A percentile compares a stretch with the other conserved stretches of the same genome.
These are phyloP conservation scores for Polietes domitor DNA, from an alignment of 2,888 invertebrate species.

Conservation along the genomic window DNA sequence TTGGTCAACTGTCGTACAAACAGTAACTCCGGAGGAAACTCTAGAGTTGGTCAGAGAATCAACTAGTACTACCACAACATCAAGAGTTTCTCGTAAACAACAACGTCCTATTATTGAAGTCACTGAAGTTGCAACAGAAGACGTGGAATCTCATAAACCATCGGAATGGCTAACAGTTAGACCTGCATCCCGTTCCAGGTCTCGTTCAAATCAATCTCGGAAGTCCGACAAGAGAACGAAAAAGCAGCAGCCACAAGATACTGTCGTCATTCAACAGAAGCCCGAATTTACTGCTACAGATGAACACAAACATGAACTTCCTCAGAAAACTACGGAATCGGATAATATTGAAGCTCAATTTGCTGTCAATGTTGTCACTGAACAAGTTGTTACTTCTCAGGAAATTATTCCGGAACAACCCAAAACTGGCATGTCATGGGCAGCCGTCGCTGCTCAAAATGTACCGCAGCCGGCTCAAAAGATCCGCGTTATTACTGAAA, in stretches of 20 bases:
- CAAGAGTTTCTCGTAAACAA: conserved; percentile 71
- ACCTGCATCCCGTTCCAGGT: conserved; percentile 81
- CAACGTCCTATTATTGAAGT: conserved; percentile 74
- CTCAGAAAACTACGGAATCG: neutral
- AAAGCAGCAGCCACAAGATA: conserved; percentile 53
- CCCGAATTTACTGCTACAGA: neutral
- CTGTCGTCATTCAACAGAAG: neutral
- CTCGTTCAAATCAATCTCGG: conserved; percentile 65
- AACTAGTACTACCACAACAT: conserved; percentile 12
- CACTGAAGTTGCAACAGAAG: conserved; percentile 68
- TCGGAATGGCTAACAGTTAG: conserved; percentile 80
- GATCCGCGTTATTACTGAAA: conserved; percentile 67
- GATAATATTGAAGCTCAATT: neutral
- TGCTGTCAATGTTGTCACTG: neutral
- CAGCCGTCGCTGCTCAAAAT: conserved; percentile 75
- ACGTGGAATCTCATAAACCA: conserved; percentile 41
- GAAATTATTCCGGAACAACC: neutral
- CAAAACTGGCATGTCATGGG: conserved; percentile 74
- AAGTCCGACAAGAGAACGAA: conserved; percentile 80
- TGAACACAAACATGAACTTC: neutral
- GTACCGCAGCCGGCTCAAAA: conserved; percentile 75
- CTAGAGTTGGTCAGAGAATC: neutral
- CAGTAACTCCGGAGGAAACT: conserved; percentile 51
- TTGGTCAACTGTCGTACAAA: conserved; percentile 72
- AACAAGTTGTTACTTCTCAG: neutral